Evolutionary conservation across 2,888 invertebrate species (phyloP).

Genomic region (Muschampia plurimacula): DNA sequence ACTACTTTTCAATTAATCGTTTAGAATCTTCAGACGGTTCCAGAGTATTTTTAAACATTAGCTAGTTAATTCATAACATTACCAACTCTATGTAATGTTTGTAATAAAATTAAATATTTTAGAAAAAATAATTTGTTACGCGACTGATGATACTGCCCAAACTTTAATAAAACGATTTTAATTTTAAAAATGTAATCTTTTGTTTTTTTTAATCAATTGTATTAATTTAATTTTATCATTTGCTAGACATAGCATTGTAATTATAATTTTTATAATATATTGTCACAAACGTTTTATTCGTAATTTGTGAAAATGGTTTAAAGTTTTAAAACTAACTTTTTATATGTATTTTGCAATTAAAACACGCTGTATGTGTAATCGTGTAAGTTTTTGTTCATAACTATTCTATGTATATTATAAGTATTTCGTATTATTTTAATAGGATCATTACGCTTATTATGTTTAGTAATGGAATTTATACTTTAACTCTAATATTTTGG

Average conservation of each 20-base stretch:
- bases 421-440: slow-evolving; percentile 51
- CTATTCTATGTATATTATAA: slow-evolving; percentile 1
- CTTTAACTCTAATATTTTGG: slow-evolving; percentile 30
- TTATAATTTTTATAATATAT: background rate
- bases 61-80: background rate
- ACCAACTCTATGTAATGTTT: background rate
- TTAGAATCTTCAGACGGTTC: background rate
- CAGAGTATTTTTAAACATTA: background rate
- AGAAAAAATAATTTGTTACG: slow-evolving; percentile 12
- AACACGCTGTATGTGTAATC: background rate
- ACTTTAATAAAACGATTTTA: slow-evolving; percentile 7
- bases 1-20: background rate
- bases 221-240: background rate
- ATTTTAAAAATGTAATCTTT: background rate
- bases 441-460: slow-evolving; percentile 77
- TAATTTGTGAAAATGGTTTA: background rate
- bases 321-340: background rate
- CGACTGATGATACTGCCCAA: slow-evolving; percentile 34
- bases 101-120: slow-evolving; percentile 1
- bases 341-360: background rate
- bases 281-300: background rate
- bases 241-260: background rate
- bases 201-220: background rate
- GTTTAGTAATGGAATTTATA: slow-evolving; percentile 55
- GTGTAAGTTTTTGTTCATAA: slow-evolving; percentile 16